A percentile compares a stretch with the other conserved stretches of the same genome.
phyloP scores from a whole-genome alignment of 2,888 invertebrate species.

The Clepsis dumicolana region DNA sequence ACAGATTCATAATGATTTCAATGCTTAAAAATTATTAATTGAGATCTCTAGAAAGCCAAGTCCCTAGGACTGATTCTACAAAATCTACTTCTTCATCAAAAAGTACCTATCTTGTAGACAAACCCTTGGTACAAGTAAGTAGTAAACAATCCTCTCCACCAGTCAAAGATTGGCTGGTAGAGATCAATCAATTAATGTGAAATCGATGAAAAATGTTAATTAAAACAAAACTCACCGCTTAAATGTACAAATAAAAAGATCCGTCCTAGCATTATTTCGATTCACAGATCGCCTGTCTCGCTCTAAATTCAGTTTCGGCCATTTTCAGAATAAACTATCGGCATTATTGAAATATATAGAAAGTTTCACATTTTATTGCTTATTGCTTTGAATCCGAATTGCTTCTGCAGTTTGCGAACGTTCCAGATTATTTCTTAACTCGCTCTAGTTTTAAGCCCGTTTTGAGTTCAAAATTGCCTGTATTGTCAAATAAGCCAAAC shows the following conservation, averaged over 20 bases:
- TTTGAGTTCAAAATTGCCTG: neutral
- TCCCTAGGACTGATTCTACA: too few relatives aligned
- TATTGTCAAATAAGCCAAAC: slow-evolving; percentile 1
- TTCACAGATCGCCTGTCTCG: neutral
- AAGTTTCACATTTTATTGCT: slow-evolving; percentile 21
- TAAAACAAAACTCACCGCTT: neutral
- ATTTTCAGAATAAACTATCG: neutral
- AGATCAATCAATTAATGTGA: too few relatives aligned
- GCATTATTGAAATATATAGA: slow-evolving; percentile 16
- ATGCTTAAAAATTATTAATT: too few relatives aligned
- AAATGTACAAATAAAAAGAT: neutral
- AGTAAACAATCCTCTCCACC: too few relatives aligned
- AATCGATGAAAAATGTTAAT: neutral
- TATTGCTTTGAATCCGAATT: slow-evolving; percentile 19
- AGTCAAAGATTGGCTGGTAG: too few relatives aligned
- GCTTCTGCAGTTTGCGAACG: neutral
- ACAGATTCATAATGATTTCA: too few relatives aligned
- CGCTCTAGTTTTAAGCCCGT: neutral
- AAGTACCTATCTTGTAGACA: too few relatives aligned
- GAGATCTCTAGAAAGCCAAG: too few relatives aligned
- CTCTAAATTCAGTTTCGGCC: slow-evolving; percentile 7
- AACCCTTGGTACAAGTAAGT: too few relatives aligned
- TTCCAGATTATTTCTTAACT: neutral
- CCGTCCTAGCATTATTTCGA: neutral
- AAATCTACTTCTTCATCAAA: too few relatives aligned